phyloP scores from a whole-genome alignment of 1,140 invertebrate species.

The Drosophila sturtevanti region DNA sequence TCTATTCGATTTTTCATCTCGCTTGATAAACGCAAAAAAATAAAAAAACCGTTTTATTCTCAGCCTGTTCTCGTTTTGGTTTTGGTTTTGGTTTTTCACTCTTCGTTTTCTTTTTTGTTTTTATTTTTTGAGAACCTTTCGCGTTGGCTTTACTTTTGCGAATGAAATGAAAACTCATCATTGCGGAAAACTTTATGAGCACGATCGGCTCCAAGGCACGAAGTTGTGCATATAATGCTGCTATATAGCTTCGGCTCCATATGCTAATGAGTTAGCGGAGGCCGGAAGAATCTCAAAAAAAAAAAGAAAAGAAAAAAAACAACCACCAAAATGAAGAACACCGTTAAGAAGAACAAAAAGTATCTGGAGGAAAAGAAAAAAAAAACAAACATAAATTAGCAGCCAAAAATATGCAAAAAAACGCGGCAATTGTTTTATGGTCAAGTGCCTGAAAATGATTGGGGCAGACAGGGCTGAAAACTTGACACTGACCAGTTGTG shows the following conservation, averaged over 20 bases:
- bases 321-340: constrained; percentile 40
- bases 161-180: constrained; percentile 74
- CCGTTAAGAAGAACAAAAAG: constrained; percentile 56
- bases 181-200: constrained; percentile 70
- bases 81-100: background rate
- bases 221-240: background rate
- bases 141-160: constrained; percentile 55
- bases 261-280: constrained; percentile 66
- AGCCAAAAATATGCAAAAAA: constrained; percentile 39
- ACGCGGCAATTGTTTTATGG: constrained; percentile 68
- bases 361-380: constrained; percentile 54
- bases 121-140: constrained; percentile 21
- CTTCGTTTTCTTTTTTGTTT: background rate
- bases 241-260: constrained; percentile 12
- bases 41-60: background rate
- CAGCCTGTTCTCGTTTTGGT: background rate
- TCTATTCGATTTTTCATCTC: background rate
- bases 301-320: constrained; percentile 20
- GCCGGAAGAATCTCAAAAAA: constrained; percentile 44
- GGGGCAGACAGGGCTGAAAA: constrained; percentile 63
- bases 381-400: constrained; percentile 35
- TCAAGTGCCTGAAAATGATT: constrained; percentile 77
- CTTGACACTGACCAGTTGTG: constrained; percentile 82
- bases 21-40: background rate
- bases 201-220: constrained; percentile 35